phyloP scores from a whole-genome alignment of 1,140 invertebrate species.

The Leptinotarsa lineolata region DNA sequence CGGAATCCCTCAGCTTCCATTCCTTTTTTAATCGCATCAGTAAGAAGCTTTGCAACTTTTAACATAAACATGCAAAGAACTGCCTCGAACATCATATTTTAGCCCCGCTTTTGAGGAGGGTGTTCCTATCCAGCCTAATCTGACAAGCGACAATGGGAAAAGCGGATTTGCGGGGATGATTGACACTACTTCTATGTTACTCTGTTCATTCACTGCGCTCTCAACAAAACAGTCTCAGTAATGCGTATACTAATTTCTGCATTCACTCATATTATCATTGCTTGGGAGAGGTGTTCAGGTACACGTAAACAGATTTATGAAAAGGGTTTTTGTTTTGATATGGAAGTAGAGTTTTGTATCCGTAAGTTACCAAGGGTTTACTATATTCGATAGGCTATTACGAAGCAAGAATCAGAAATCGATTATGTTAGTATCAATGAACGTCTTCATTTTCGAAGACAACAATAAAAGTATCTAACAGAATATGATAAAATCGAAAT shows the following conservation, averaged over 20 bases:
- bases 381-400: too few relatives aligned
- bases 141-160: constrained; percentile 44
- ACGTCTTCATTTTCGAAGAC: too few relatives aligned
- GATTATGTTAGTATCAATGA: too few relatives aligned
- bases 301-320: background rate
- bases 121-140: constrained; percentile 38
- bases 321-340: too few relatives aligned
- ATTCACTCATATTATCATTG: background rate
- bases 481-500: too few relatives aligned
- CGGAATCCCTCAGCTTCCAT: constrained; percentile 1
- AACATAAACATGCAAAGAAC: constrained; percentile 32
- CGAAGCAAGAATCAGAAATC: too few relatives aligned
- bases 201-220: constrained; percentile 22
- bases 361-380: too few relatives aligned
- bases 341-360: too few relatives aligned
- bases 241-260: background rate
- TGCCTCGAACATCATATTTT: constrained; percentile 35
- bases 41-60: constrained; percentile 40
- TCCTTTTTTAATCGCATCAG: constrained; percentile 37
- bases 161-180: constrained; percentile 45
- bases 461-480: too few relatives aligned
- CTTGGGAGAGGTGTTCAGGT: background rate
- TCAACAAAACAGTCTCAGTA: background rate
- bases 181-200: constrained; percentile 36
- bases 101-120: constrained; percentile 39